Base-by-base conservation (phyloP, 2,888 invertebrate species). In the Yponomeuta plumbellus region DNA sequence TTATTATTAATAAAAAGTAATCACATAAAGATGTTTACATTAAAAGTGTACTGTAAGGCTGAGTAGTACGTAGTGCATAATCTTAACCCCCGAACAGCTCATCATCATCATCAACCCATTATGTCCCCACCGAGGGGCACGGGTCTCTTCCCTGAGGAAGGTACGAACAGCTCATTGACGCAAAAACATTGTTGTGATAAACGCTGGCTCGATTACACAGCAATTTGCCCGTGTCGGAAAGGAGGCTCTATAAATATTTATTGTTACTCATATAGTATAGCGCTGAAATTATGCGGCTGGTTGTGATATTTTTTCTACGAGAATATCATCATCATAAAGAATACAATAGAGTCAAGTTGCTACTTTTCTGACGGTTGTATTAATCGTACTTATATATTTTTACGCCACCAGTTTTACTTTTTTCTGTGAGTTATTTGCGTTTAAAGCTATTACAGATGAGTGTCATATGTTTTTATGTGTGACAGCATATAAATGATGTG, bases 231-330 rank as follows among this genome's bases (percentile, higher is more conserved):
- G 77, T 80, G 81, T 80, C 78, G 82, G 83, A 81, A 84, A 84
- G 85, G 79, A 79, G 81, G 81, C 72, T 80, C 81, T 83, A 87
- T 90, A 90, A 88, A 89, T 89, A 86, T 89, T 90, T 89, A 90
- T 84, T 84, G 80, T 80, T 79, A 74, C 75, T 75, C 79, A 81
- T 78, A 79, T 76, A 72, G 17, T 52, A 52, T 52, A 17, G 13
- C 44, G 44, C 17, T 52, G 73, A 81, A 84, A 83, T 86, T 84
- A 83, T 81, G 81, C 81, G 75, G 80, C 73, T 61, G 73, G 72
- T 77, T 78, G 80, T 75, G 74, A 78, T 77, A 78, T 77, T 77
- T 78, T 79, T 80, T 79, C 79, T 78, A 79, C 77, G 75, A 78
- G 82, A 80, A 76, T 74, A 76, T 71, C 70, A 73, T 78, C 70